These are phyloP conservation scores for Digitonthophagus gazella DNA, from an alignment of 2,888 invertebrate species.

Conservation along the genomic window DNA sequence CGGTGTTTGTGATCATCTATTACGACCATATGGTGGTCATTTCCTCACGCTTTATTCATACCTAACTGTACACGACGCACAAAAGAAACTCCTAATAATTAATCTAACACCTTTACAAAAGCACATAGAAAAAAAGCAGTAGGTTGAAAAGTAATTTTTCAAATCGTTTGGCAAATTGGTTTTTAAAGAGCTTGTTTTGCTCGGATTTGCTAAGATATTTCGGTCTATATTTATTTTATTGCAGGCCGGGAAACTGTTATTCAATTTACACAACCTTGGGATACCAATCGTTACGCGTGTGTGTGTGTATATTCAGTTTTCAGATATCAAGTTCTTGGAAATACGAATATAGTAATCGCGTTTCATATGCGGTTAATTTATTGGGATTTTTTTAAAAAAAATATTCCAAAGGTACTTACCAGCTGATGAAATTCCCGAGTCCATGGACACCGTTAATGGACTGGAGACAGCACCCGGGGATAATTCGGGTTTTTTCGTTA, in stretches of 20 bases:
- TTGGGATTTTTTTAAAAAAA: not conserved
- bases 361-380: not conserved
- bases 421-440: conserved; percentile 84
- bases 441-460: conserved; percentile 84
- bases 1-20: not conserved
- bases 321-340: not conserved
- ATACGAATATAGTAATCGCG: not conserved
- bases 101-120: no score
- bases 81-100: no score
- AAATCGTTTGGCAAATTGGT: not conserved
- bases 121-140: no score
- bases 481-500: conserved; percentile 53
- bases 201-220: not conserved
- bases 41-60: not conserved
- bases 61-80: not conserved
- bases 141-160: not conserved
- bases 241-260: not conserved
- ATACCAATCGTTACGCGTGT: conserved; percentile 3
- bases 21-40: not conserved
- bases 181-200: not conserved
- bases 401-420: conserved; percentile 45
- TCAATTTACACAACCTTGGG: conserved; percentile 8
- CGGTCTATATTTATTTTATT: conserved; percentile 9
- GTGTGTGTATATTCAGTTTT: not conserved
- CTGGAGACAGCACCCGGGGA: conserved; percentile 61